Conservation (phyloP, 37 sponge, comb jelly and placozoan species). For the Axinella damicornis region DNA sequence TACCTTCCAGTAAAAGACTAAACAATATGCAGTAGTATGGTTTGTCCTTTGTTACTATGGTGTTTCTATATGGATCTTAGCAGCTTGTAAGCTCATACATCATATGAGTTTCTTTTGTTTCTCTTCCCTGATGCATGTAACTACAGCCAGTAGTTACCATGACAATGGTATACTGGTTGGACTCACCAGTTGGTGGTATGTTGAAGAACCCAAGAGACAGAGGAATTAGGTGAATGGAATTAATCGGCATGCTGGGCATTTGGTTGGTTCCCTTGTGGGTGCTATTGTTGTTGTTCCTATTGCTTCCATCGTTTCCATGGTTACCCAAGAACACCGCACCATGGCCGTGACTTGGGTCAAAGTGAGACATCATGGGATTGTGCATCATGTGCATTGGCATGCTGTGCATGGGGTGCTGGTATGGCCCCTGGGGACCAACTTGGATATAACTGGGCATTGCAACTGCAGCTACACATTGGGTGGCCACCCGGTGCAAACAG, state of each 20-base stretch:
- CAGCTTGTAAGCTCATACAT: no score
- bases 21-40: no score
- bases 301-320: not conserved
- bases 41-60: no score
- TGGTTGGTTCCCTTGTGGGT: not conserved
- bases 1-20: no score
- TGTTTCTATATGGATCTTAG: no score
- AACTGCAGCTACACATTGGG: constrained; percentile 23
- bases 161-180: no score
- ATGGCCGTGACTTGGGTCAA: no score
- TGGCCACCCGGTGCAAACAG: constrained; percentile 31
- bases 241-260: not conserved
- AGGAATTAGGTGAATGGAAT: constrained; percentile 42
- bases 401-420: not conserved
- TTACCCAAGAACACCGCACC: not conserved
- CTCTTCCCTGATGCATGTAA: no score
- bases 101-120: no score
- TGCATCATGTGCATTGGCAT: constrained; percentile 5
- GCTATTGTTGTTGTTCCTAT: constrained; percentile 59
- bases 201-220: constrained; percentile 58
- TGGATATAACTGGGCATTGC: no score
- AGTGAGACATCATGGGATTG: not conserved
- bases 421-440: no score
- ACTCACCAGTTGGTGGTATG: constrained; percentile 44
- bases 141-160: no score